A percentile compares a stretch with the other conserved stretches of the same genome.
phyloP scores from a whole-genome alignment of 1,140 invertebrate species.

The Tetramorium parvispinum region DNA sequence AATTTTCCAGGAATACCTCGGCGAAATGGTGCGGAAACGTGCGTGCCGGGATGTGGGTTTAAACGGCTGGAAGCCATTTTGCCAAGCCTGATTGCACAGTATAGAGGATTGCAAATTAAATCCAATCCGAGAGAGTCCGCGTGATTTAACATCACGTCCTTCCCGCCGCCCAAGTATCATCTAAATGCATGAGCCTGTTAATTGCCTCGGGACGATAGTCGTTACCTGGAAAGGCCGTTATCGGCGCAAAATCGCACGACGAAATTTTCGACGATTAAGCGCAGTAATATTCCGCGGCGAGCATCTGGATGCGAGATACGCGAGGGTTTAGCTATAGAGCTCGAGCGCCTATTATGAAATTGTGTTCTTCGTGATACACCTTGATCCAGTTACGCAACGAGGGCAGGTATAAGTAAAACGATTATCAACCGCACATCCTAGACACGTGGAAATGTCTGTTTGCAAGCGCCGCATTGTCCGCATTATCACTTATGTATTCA shows the following conservation, averaged over 20 bases:
- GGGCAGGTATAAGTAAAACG: neutral
- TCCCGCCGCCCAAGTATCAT: neutral
- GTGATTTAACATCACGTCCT: constrained; percentile 43
- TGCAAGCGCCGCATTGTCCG: neutral
- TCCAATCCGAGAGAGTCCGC: constrained; percentile 18
- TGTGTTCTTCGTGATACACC: neutral
- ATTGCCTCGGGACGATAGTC: constrained; percentile 8
- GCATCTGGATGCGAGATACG: neutral
- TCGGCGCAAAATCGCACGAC: neutral
- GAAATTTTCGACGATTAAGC: constrained; percentile 1
- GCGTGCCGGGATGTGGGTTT: constrained; percentile 10
- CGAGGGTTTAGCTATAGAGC: neutral
- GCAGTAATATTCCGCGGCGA: neutral
- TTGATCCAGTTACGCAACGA: neutral
- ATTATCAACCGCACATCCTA: neutral
- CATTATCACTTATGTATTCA: neutral
- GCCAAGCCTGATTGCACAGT: constrained; percentile 63
- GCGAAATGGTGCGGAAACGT: constrained; percentile 55
- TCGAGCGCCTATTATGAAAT: neutral
- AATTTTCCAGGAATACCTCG: neutral
- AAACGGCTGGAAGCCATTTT: constrained; percentile 53
- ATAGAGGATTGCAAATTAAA: constrained; percentile 68
- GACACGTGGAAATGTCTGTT: neutral
- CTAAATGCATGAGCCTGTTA: constrained; percentile 27
- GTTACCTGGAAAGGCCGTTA: constrained; percentile 7